Evolutionary conservation across 2,888 invertebrate genomes (phyloP).

Genomic region (Limnephilus marmoratus): DNA sequence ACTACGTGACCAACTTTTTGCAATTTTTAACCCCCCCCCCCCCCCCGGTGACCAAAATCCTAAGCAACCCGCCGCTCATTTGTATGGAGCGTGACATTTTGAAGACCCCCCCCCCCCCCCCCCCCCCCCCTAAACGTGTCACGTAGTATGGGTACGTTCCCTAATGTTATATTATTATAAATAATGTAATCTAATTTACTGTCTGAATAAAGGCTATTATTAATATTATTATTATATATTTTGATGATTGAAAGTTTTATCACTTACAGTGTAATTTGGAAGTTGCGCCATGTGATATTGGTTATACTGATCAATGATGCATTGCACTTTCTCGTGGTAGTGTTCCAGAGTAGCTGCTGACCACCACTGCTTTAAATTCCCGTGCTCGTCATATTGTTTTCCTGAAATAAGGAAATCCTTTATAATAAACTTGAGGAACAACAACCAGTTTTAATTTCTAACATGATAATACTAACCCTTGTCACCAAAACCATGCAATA

Average conservation of each 20-base stretch:
- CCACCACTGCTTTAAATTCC: constrained; percentile 89
- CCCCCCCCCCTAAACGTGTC: too few relatives aligned
- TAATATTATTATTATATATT: not conserved
- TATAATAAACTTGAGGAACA: not conserved
- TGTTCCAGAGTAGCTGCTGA: constrained; percentile 82
- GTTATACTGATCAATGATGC: constrained; percentile 85
- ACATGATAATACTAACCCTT: constrained; percentile 76
- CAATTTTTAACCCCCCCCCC: too few relatives aligned
- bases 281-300: constrained; percentile 82
- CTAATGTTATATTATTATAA: too few relatives aligned
- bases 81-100: too few relatives aligned
- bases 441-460: constrained; percentile 6
- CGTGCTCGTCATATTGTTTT: constrained; percentile 89
- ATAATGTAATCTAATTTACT: too few relatives aligned
- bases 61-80: too few relatives aligned
- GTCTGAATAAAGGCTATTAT: too few relatives aligned
- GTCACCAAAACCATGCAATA: constrained; percentile 89
- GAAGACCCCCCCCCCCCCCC: too few relatives aligned
- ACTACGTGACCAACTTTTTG: too few relatives aligned
- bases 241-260: not conserved
- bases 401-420: constrained; percentile 74
- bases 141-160: too few relatives aligned
- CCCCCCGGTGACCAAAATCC: too few relatives aligned
- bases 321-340: constrained; percentile 83
- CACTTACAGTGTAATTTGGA: constrained; percentile 78